Conservation (phyloP, 2,797 vertebrate species). For the Podarcis lilfordi region DNA sequence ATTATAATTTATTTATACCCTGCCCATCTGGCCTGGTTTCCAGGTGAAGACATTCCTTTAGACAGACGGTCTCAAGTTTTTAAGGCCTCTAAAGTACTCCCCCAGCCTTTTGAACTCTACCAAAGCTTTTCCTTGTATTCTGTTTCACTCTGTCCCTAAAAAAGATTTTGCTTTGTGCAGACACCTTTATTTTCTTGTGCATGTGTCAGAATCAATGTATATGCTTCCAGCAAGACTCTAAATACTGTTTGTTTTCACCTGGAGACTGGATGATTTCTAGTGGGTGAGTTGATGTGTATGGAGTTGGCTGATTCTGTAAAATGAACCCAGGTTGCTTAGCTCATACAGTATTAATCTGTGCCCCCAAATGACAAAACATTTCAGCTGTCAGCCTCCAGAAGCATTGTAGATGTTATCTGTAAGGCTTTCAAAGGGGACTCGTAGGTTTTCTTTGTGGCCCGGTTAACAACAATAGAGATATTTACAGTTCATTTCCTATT, state of each 20-base stretch:
- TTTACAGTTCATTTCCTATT: slow-evolving; percentile 42
- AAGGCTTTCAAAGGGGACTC: neutral
- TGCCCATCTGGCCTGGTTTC: too few species aligned
- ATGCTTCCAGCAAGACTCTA: slow-evolving; percentile 14
- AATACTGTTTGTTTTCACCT: slow-evolving; percentile 32
- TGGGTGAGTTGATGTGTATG: neutral
- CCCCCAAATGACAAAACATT: slow-evolving; percentile 44
- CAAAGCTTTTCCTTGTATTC: neutral
- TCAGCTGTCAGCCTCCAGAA: slow-evolving; percentile 34
- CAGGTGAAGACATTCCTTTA: too few species aligned
- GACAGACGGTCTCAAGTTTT: too few species aligned
- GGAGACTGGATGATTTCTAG: slow-evolving; percentile 13
- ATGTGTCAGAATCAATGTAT: neutral
- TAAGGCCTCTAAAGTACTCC: neutral
- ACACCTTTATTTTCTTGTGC: neutral
- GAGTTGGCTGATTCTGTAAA: slow-evolving; percentile 20
- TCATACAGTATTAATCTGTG: slow-evolving; percentile 44
- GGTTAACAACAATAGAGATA: slow-evolving; percentile 29
- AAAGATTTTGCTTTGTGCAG: neutral
- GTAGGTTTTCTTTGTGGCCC: neutral
- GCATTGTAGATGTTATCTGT: neutral
- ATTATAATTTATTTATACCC: too few species aligned
- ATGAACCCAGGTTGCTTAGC: neutral
- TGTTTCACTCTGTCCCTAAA: neutral
- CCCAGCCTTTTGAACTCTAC: neutral